phyloP scores from a whole-genome alignment of 1,140 invertebrate genomes.

The Ips typographus region DNA sequence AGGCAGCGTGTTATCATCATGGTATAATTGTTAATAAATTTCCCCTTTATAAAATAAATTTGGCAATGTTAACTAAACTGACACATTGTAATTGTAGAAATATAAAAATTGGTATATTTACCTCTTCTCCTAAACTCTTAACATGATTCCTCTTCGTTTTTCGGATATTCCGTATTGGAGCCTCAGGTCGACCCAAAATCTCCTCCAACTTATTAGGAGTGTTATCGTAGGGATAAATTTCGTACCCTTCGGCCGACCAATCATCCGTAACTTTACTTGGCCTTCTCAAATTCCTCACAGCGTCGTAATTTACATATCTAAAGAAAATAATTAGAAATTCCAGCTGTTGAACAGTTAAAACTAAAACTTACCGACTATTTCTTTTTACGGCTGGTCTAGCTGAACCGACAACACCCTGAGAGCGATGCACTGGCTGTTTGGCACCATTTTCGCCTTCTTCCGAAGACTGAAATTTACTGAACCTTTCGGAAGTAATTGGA shows the following conservation, averaged over 20 bases:
- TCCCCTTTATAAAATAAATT: too few species aligned
- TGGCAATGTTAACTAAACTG: too few species aligned
- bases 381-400: conserved; percentile 14
- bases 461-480: conserved; percentile 35
- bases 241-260: conserved; percentile 22
- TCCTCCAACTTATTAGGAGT: conserved; percentile 49
- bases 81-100: too few species aligned
- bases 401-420: conserved; percentile 36
- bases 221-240: conserved; percentile 42
- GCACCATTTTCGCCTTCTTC: conserved; percentile 24
- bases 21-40: too few species aligned
- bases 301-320: conserved; percentile 33
- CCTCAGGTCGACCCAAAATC: conserved; percentile 49
- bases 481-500: conserved; percentile 38
- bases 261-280: conserved; percentile 36
- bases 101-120: neutral
- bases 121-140: conserved; percentile 52
- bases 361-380: conserved; percentile 30
- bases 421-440: conserved; percentile 38
- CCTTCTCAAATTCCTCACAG: conserved; percentile 50
- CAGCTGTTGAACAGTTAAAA: neutral
- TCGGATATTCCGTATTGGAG: conserved; percentile 42
- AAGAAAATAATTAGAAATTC: conserved; percentile 1
- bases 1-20: too few species aligned
- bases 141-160: conserved; percentile 47